Conservation (phyloP, 2,113 vertebrate species). For the Strix uralensis region DNA sequence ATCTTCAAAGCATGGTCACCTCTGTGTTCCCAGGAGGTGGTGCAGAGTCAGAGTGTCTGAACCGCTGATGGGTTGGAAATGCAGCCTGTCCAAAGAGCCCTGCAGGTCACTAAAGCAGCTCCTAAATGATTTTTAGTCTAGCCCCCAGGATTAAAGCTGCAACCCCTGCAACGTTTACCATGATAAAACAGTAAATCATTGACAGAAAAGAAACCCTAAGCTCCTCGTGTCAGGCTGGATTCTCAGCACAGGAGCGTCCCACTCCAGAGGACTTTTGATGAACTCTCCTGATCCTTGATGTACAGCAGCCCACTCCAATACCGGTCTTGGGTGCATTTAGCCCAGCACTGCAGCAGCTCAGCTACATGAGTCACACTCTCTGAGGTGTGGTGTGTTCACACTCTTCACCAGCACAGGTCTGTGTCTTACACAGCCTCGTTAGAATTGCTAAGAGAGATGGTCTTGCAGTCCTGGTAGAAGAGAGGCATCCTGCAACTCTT, state of each 20-base stretch:
- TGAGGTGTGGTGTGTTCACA: neutral
- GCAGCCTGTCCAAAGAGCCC: neutral
- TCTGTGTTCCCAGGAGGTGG: neutral
- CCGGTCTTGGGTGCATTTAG: neutral
- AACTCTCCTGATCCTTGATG: neutral
- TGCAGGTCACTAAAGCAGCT: neutral
- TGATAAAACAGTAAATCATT: neutral
- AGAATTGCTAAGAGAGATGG: neutral
- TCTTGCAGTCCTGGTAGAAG: neutral
- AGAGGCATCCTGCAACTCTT: neutral
- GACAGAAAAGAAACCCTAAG: neutral
- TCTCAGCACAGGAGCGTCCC: neutral
- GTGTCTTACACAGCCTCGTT: neutral
- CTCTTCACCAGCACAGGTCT: neutral
- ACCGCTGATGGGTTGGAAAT: neutral
- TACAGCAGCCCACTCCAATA: neutral
- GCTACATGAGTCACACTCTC: neutral
- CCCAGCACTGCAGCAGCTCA: neutral
- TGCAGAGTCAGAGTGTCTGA: neutral
- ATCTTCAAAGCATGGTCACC: neutral
- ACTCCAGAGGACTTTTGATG: neutral
- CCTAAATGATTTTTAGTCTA: neutral
- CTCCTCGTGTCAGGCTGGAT: neutral
- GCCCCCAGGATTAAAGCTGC: neutral
- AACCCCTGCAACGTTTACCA: neutral